These are phyloP conservation scores for Tenrec ecaudatus DNA, from an alignment of 2,113 vertebrate genomes.

Conservation along the genomic window DNA sequence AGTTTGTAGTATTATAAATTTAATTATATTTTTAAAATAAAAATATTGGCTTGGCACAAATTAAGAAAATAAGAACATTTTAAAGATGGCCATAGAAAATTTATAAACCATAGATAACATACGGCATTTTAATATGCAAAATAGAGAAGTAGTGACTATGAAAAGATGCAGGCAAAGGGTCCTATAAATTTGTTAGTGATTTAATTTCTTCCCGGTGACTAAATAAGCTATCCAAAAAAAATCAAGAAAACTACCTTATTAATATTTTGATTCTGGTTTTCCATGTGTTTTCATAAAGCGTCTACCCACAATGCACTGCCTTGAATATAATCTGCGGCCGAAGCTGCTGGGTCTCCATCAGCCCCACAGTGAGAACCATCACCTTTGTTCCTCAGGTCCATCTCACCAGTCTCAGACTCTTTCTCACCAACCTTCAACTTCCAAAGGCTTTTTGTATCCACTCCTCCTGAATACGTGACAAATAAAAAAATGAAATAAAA, in stretches of 20 bases:
- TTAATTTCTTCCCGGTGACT: neutral
- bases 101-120: neutral
- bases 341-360: neutral
- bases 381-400: neutral
- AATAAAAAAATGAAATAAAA: neutral
- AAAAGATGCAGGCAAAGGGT: neutral
- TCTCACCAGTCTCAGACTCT: neutral
- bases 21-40: slow-evolving; percentile 35
- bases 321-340: neutral
- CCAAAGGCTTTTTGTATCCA: neutral
- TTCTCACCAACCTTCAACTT: rapidly evolving
- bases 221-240: neutral
- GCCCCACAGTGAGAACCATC: neutral
- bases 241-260: neutral
- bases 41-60: slow-evolving; percentile 31
- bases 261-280: neutral
- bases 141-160: slow-evolving; percentile 25
- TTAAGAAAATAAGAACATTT: slow-evolving; percentile 20
- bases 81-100: slow-evolving; percentile 5
- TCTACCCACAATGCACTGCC: neutral
- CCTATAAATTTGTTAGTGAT: neutral
- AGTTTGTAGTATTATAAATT: neutral
- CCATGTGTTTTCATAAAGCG: neutral
- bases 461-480: neutral
- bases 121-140: slow-evolving; percentile 38